Conservation (phyloP, 2,888 invertebrate genomes). For the Agriotes lineatus region DNA sequence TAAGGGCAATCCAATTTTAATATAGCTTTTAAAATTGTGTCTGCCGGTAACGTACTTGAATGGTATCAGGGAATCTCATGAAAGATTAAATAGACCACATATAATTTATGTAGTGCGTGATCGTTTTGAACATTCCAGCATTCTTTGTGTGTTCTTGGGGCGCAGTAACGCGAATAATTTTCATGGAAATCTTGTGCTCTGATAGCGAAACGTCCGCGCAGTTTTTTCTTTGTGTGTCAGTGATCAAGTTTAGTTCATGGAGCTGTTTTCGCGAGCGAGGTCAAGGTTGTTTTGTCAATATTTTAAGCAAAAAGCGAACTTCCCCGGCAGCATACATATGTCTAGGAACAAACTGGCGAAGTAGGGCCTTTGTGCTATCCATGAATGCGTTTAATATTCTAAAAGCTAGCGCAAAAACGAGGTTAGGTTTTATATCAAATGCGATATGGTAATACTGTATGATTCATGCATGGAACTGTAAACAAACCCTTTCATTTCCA, state of each 20-base stretch:
- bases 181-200: not conserved
- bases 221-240: not conserved
- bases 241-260: slow-evolving; percentile 3
- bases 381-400: slow-evolving; percentile 47
- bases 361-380: slow-evolving; percentile 38
- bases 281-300: slow-evolving; percentile 43
- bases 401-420: slow-evolving; percentile 42
- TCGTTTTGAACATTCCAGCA: not conserved
- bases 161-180: not conserved
- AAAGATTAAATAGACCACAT: no score
- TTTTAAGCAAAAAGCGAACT: slow-evolving; percentile 35
- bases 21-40: no score
- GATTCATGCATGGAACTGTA: slow-evolving; percentile 44
- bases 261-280: slow-evolving; percentile 19
- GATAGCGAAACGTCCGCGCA: not conserved
- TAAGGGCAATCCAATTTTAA: no score
- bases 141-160: not conserved
- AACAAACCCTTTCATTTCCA: slow-evolving; percentile 35
- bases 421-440: slow-evolving; percentile 40
- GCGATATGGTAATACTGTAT: slow-evolving; percentile 44
- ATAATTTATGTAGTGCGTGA: not conserved
- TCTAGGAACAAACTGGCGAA: slow-evolving; percentile 30
- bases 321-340: slow-evolving; percentile 36
- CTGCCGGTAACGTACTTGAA: no score
- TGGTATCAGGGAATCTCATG: no score